These are phyloP conservation scores for Centrocercus urophasianus DNA, from an alignment of 2,113 vertebrate species.

Conservation along the genomic window DNA sequence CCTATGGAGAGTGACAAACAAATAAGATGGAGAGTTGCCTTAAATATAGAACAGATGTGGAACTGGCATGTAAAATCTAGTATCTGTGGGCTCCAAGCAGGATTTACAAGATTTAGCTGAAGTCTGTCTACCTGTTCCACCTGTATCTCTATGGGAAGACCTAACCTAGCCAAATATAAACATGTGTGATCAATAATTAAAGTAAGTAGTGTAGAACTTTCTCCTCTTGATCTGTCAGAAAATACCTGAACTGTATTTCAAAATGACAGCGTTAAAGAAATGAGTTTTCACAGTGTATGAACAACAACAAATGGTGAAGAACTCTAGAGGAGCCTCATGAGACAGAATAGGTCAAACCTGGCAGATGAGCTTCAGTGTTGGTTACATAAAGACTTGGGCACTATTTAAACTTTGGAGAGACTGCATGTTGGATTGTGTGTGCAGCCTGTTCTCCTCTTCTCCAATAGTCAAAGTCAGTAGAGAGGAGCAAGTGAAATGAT, in stretches of 20 bases:
- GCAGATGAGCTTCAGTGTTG: not conserved
- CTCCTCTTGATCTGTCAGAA: not conserved
- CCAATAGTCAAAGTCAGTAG: not conserved
- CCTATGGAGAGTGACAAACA: not conserved
- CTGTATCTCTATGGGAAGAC: not conserved
- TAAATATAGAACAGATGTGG: not conserved
- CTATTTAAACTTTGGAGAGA: not conserved
- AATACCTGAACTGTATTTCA: not conserved
- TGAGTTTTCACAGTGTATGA: not conserved
- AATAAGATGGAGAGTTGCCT: not conserved
- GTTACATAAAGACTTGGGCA: not conserved
- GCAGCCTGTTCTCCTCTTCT: not conserved
- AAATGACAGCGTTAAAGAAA: not conserved
- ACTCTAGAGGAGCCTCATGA: not conserved
- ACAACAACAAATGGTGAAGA: not conserved
- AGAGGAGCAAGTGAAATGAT: not conserved
- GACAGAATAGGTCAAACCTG: not conserved
- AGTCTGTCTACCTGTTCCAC: not conserved
- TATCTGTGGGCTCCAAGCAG: not conserved
- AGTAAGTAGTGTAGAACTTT: not conserved
- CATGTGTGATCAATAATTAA: not conserved
- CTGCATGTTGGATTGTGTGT: not conserved
- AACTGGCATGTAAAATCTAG: not conserved
- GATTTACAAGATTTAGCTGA: not conserved
- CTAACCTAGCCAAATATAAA: not conserved